Percentiles rank a stretch among this genome's conserved stretches.
Conservation (phyloP, 2,888 invertebrate genomes). For the Ypsolopha sequella region DNA sequence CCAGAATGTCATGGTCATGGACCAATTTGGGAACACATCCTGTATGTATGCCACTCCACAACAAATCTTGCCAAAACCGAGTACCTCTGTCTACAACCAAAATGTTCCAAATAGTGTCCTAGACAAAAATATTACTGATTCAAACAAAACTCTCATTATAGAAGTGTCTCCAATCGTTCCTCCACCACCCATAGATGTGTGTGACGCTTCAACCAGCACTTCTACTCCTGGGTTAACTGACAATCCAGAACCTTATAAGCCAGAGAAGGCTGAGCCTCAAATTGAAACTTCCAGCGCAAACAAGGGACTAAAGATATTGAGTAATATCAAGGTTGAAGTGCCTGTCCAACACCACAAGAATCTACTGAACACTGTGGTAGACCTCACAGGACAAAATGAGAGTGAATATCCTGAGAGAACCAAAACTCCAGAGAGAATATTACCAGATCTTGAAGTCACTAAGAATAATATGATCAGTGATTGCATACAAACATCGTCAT, state of each 20-base stretch:
- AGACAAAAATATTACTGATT: constrained; percentile 26
- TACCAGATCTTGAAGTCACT: constrained; percentile 46
- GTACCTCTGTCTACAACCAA: constrained; percentile 32
- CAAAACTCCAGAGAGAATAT: constrained; percentile 44
- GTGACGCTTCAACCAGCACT: constrained; percentile 10
- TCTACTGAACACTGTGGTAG: constrained; percentile 57
- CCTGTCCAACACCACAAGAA: constrained; percentile 60
- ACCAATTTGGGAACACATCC: constrained; percentile 55
- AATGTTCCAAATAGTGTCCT: constrained; percentile 19
- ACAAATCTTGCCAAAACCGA: constrained; percentile 35
- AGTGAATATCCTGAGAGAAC: constrained; percentile 33
- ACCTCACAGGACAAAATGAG: constrained; percentile 49
- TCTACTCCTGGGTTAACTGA: constrained; percentile 1
- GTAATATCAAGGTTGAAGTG: constrained; percentile 67
- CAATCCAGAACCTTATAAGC: constrained; percentile 4
- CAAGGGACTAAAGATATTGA: constrained; percentile 62
- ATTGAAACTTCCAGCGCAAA: constrained; percentile 31
- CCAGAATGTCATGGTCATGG: constrained; percentile 62
- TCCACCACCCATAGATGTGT: constrained; percentile 13
- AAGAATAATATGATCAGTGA: constrained; percentile 39
- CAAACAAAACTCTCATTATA: constrained; percentile 49
- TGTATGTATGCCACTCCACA: constrained; percentile 54
- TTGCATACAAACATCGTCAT: constrained; percentile 30
- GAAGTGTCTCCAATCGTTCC: constrained; percentile 50
- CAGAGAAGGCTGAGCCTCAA: constrained; percentile 9